Evolutionary conservation across 2,797 vertebrate genomes (phyloP).

Genomic region (Rhinophrynus dorsalis): DNA sequence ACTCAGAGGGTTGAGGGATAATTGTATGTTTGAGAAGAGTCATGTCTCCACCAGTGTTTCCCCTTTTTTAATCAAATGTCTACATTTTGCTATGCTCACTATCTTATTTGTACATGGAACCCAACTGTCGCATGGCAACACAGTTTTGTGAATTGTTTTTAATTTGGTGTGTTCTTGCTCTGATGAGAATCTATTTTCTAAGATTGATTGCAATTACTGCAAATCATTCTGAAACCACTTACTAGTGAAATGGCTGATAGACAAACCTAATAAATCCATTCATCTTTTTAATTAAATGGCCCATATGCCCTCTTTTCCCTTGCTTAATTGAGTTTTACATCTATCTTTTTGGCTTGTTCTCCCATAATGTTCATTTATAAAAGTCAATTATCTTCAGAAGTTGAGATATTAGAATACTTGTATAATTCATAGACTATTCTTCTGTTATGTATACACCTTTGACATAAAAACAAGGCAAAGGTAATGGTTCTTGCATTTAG

Average conservation of each 20-base stretch:
- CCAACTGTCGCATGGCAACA: slow-evolving; percentile 71
- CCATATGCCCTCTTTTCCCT: slow-evolving; percentile 21
- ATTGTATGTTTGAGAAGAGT: too few species aligned
- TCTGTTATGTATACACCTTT: too few species aligned
- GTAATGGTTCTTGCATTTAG: too few species aligned
- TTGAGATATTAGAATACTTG: too few species aligned
- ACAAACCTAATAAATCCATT: slow-evolving; percentile 30
- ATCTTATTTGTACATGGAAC: slow-evolving; percentile 81
- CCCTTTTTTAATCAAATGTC: slow-evolving; percentile 77
- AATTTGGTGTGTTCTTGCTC: slow-evolving; percentile 77
- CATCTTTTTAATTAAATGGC: slow-evolving; percentile 7
- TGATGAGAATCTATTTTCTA: slow-evolving; percentile 48
- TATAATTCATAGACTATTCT: too few species aligned
- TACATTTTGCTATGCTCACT: slow-evolving; percentile 80
- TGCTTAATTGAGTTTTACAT: too few species aligned
- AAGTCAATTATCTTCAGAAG: too few species aligned
- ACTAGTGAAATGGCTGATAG: slow-evolving; percentile 30
- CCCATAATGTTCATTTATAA: too few species aligned
- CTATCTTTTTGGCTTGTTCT: too few species aligned
- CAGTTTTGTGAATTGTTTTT: slow-evolving; percentile 78
- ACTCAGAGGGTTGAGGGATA: too few species aligned
- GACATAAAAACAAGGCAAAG: too few species aligned
- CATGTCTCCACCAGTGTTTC: slow-evolving; percentile 67
- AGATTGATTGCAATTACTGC: neutral
- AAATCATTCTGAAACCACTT: slow-evolving; percentile 15